Base-by-base conservation (phyloP, 2,888 invertebrate species). In the Coenonympha glycerion region DNA sequence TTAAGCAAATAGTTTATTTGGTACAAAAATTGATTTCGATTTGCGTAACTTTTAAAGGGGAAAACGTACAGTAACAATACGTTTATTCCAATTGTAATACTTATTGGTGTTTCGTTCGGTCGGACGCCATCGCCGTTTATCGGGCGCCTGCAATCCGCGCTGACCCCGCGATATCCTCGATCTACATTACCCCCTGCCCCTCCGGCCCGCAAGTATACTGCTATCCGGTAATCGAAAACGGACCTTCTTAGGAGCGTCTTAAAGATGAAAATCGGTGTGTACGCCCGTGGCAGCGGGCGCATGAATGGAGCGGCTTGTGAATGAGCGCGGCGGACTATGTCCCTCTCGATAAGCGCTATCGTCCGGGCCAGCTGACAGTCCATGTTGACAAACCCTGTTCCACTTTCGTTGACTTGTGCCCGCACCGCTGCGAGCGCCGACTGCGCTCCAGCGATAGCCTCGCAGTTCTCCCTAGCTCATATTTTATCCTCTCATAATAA, bases 121-220 rank as follows among this genome's bases (percentile, higher is more conserved):
- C 34, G 22, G 44, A 45, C 44, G 45, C 33, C 45, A 45, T 34
- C 33, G 45, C 24, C 45, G 34, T 47, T 31, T 47, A 47, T 47
- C 85, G 75, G 77, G 73, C 78, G 84, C 80, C 81, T 84, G 79
- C 85, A 86, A 87, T 86, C 87, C 84, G 79, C 76, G 83, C 72
- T 86, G 86, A 87, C 86, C 86, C 83, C 81, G 78, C 73, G 84
- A 85, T 84, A 86, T 87, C 85, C 85, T 84, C 84, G 79, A 78
- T 82, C 81, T 75, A 79, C 71, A 76, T 79, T 68, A 65, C 76
- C 74, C 75, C 75, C 64, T 72, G 71, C 76, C 71, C 61, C 49
- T 63, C 62, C 62, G 56, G 18, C 39, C 34, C 42, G 36, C 41
- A 41, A 45, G 49, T 49, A 39, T 37, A 33, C 22, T 13, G 47